Conservation (phyloP, 2,113 vertebrate genomes). For the Centrocercus urophasianus region DNA sequence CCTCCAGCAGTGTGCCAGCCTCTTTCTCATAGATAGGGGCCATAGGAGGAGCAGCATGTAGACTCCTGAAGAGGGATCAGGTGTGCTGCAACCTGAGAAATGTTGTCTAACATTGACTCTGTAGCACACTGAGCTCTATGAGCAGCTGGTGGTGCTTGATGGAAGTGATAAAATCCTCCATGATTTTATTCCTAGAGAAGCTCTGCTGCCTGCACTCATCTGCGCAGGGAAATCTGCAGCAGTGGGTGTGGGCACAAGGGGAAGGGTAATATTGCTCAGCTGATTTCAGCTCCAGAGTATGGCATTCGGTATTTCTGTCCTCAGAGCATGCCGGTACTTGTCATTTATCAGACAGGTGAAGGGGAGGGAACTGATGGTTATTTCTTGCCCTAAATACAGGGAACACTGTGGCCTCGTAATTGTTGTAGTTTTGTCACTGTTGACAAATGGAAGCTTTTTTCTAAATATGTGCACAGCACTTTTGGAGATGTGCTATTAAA, state of each 20-base stretch:
- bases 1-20: background rate
- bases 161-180: background rate
- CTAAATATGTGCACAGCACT: background rate
- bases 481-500: conserved; percentile 1
- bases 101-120: background rate
- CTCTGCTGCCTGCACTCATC: background rate
- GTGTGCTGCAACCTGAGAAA: background rate
- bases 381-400: background rate
- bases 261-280: conserved; percentile 23
- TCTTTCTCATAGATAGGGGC: background rate
- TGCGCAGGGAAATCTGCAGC: background rate
- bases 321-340: conserved; percentile 19
- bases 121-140: background rate
- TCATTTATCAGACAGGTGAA: conserved; percentile 9
- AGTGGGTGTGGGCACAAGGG: background rate
- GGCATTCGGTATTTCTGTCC: conserved; percentile 56
- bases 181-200: background rate
- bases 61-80: background rate
- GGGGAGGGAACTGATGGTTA: background rate
- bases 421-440: background rate
- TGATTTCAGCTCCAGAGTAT: conserved; percentile 56
- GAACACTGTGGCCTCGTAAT: background rate
- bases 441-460: background rate
- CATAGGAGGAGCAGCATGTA: background rate
- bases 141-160: background rate